These are phyloP conservation scores for Sinocyclocheilus anshuiensis DNA, from an alignment of 2,113 vertebrate species.

Conservation along the genomic window DNA sequence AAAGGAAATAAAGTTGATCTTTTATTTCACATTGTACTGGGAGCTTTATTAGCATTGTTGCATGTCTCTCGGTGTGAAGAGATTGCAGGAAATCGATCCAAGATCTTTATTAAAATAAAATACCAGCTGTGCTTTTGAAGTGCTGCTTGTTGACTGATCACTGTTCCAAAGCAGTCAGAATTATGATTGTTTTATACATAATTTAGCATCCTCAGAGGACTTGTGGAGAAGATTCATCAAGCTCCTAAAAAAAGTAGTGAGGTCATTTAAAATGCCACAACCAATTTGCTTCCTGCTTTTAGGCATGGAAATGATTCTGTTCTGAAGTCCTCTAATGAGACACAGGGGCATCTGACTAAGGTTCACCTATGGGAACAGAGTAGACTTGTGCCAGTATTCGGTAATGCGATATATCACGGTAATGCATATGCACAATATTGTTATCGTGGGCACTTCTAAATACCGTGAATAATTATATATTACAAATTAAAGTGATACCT, in stretches of 20 bases:
- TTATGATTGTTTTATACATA: background rate
- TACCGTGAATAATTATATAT: too few species aligned
- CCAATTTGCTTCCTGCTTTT: background rate
- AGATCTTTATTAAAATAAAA: background rate
- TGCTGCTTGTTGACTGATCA: background rate
- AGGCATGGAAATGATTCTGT: background rate
- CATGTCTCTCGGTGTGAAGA: background rate
- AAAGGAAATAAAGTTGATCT: background rate
- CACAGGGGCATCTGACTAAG: background rate
- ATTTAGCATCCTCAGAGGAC: background rate
- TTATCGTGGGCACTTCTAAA: too few species aligned
- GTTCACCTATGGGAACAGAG: constrained; percentile 6
- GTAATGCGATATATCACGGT: too few species aligned
- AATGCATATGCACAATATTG: too few species aligned
- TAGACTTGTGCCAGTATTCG: too few species aligned
- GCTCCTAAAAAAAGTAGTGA: background rate
- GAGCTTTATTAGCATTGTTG: background rate
- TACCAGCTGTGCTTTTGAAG: background rate
- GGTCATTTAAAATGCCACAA: background rate
- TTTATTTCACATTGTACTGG: background rate
- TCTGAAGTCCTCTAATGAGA: constrained; percentile 3
- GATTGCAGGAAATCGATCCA: background rate
- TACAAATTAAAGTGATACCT: too few species aligned
- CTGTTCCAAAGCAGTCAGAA: background rate
- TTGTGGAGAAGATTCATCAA: background rate